Evolutionary conservation across 1,140 invertebrate species (phyloP), one percentile per base, ranked within the genome.

Genomic region (Phortica variegata): DNA sequence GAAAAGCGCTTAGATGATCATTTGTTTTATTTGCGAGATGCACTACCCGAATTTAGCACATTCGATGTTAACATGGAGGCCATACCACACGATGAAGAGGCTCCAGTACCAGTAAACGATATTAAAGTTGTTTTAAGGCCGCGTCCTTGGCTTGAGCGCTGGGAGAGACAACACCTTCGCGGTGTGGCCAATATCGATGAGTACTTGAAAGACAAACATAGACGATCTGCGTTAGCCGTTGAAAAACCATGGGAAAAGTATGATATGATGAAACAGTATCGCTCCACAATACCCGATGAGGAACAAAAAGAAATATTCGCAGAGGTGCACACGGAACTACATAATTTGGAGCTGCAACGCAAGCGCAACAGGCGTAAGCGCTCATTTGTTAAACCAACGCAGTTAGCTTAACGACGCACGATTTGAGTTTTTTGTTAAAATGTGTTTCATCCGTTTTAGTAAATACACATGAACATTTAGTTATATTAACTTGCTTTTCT

Each of bases 1-100:
- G 96, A 99, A 76, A 97, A 95, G 76, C 82, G 97, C 33, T 75
- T 99, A 13, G 97, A 99, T 78, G 85, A 93, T 29, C 83, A 92
- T 65, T 77, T 99, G 10, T 80, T 85, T 19, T 99, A 98, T 73
- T 80, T 99, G 33, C 80, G 95, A 44, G 96, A 99, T 83, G 91
- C 92, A n/a, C 80, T 90, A 23, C 85, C 85, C 1, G 92, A 98
- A 77, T 96, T 93, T 73, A 94, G 91, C 68, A 97, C 93, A 13
- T 89, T 99, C 71, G 87, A 94, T 58, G 81, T 91, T 41, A 90
- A 98, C 70, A 93, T 98, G 90, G 88, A 95, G 66, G 78, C 84
- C 16, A 90, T 95, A 74, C 78, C 85, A 47, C 68, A 88, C 23
- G 83, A 87, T 10, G 89, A 93, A 73, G 91, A 81, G 8, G 77